Base-by-base conservation (phyloP, 2,113 vertebrate species). In the Baryphthengus martii region DNA sequence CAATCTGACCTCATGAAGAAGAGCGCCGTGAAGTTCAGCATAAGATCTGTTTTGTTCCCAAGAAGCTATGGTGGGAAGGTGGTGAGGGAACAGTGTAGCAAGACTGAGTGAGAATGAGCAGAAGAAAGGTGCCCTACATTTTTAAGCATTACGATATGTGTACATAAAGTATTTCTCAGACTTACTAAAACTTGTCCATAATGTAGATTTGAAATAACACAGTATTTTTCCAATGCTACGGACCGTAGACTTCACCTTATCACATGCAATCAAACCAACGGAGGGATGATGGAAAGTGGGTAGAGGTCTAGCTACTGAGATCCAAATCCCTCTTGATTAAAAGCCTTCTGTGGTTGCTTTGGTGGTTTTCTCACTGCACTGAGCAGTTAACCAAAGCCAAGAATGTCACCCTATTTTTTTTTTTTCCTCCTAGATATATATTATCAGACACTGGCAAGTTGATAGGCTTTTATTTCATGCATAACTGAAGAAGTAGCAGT, bases 381-480 rank as follows among this genome's bases (percentile, higher is more conserved):
- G 82, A 76, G 68, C 73, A 68, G 39, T 74, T 87, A 77, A 59
- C 66, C 18, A 78, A 91, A 89, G 62, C 78, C 84, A 75, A 62
- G 50, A 47, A 73, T 90, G 91, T 85, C 40, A 53, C 33, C 40
- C 29, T 25, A 5, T n/a, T 28, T 39, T 11, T 59, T 62, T 39
- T 26, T 17, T 37, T 17, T 26, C 45, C 42, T 9, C 62, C 70
- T 85, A 7, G 47, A 49, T 66, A 28, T 58, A 5, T 65, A 55
- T 35, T 94, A 55, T 92, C 88, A 93, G 66, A 56, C 85, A 37
- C n/a, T 85, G 86, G 70, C 80, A 92, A 94, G 82, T 58, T 88
- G 87, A 63, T 91, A 44, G 85, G 67, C 94, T 95, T 91, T 91
- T 94, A 86, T 94, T 83, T 90, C 70, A 85, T 58, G 62, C 73